Evolutionary conservation across 2,797 vertebrate species (phyloP).

Genomic region (Geotria australis): DNA sequence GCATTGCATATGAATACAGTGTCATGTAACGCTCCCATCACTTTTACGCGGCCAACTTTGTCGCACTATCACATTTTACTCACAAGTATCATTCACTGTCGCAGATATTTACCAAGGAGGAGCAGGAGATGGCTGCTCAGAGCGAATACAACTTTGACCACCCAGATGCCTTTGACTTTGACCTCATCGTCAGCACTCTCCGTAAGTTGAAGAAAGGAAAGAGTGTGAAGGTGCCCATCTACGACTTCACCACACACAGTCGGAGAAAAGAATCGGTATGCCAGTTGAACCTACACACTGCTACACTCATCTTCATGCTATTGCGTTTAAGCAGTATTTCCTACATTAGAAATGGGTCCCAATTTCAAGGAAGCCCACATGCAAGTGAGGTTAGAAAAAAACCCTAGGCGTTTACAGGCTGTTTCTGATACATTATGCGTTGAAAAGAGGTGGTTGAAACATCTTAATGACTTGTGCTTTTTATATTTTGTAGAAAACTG

Average conservation of each 20-base stretch:
- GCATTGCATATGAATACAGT: too few species aligned
- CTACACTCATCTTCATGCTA: too few species aligned
- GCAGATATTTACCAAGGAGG: constrained; percentile 37
- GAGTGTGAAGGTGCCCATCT: constrained; percentile 52
- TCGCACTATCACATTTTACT: too few species aligned
- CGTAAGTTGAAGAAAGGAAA: constrained; percentile 57
- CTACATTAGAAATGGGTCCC: too few species aligned
- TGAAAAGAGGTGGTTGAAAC: neutral
- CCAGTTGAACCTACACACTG: too few species aligned
- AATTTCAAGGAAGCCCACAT: too few species aligned
- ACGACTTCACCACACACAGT: constrained; percentile 41
- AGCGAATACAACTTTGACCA: constrained; percentile 65
- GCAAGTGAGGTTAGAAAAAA: neutral
- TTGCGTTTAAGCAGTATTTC: too few species aligned
- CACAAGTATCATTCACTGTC: neutral
- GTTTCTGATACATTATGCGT: neutral
- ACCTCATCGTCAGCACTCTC: constrained; percentile 31
- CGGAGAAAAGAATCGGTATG: constrained; percentile 26
- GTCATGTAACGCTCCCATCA: too few species aligned
- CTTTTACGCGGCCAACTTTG: too few species aligned
- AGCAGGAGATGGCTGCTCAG: constrained; percentile 28
- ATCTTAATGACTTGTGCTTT: neutral
- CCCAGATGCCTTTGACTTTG: constrained; percentile 55
- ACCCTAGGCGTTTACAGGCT: neutral
- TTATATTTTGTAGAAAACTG: constrained; percentile 26